phyloP scores from a whole-genome alignment of 2,113 vertebrate genomes.

The Andinoacara biseriatus region DNA sequence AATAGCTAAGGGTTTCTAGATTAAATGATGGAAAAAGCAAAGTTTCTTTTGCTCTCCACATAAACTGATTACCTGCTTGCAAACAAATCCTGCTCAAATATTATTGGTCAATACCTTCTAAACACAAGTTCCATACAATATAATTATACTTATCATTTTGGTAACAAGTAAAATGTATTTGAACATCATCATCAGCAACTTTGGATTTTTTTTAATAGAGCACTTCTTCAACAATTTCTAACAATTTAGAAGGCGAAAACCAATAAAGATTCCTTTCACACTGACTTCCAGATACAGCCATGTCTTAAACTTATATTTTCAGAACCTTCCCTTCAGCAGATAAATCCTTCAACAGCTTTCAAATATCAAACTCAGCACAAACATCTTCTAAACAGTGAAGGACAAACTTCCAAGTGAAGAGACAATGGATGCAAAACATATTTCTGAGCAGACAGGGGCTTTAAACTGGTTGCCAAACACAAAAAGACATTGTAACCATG shows the following conservation, averaged over 20 bases:
- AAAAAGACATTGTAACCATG: background rate
- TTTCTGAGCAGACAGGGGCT: background rate
- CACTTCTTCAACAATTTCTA: background rate
- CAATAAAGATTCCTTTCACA: constrained; percentile 1
- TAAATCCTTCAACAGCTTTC: background rate
- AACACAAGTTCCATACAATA: background rate
- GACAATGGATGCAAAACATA: background rate
- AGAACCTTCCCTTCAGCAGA: background rate
- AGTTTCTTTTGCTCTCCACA: background rate
- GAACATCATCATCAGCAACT: background rate
- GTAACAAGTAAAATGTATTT: constrained; percentile 2
- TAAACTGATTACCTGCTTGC: background rate
- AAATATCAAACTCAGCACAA: background rate
- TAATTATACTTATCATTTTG: background rate
- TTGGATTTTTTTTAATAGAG: no score
- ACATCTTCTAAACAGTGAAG: background rate
- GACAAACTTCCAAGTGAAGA: constrained; percentile 15
- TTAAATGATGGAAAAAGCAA: background rate
- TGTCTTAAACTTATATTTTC: background rate
- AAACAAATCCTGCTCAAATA: background rate
- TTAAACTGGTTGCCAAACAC: background rate
- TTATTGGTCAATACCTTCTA: background rate
- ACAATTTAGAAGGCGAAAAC: background rate
- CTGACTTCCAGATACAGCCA: background rate
- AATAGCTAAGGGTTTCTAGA: background rate